These are phyloP conservation scores for Archilochus colubris DNA, from an alignment of 2,113 vertebrate genomes.

Conservation along the genomic window DNA sequence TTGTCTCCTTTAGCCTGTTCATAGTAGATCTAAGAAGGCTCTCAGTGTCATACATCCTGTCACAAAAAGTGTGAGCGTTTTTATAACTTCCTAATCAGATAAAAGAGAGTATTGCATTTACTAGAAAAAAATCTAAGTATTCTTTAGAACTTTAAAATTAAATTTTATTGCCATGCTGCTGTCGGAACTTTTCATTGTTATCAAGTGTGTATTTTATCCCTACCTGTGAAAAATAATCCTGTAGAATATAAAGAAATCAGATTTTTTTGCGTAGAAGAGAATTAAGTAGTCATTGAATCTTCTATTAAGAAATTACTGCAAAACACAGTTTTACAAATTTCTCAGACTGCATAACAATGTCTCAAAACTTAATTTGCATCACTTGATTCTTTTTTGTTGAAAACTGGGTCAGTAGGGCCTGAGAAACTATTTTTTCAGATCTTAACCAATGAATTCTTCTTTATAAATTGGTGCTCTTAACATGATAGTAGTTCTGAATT, in stretches of 20 bases:
- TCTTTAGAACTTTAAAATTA: constrained; percentile 4
- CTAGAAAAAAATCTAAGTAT: background rate
- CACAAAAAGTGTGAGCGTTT: background rate
- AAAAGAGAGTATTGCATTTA: background rate
- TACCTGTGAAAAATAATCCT: constrained; percentile 71
- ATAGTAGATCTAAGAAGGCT: constrained; percentile 26
- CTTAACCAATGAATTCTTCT: constrained; percentile 86
- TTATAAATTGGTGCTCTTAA: constrained; percentile 89
- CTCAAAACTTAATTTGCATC: constrained; percentile 84
- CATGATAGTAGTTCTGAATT: constrained; percentile 90
- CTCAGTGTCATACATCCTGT: background rate
- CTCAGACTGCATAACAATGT: constrained; percentile 78
- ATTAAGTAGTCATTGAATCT: constrained; percentile 73
- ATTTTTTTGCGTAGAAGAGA: constrained; percentile 40
- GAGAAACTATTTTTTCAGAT: constrained; percentile 88
- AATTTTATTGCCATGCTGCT: background rate
- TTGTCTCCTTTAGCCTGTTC: constrained; percentile 51
- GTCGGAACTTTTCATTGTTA: constrained; percentile 8
- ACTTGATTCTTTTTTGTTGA: constrained; percentile 82
- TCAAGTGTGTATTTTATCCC: constrained; percentile 52
- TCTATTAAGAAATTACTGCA: constrained; percentile 76
- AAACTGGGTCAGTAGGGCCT: constrained; percentile 87
- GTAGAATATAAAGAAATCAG: constrained; percentile 52
- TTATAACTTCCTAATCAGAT: constrained; percentile 26
- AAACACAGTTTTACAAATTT: constrained; percentile 78